Percentiles rank a stretch among this genome's conserved stretches.
These are phyloP conservation scores for Cyanoderma ruficeps DNA, from an alignment of 2,113 vertebrate genomes.

Conservation along the genomic window DNA sequence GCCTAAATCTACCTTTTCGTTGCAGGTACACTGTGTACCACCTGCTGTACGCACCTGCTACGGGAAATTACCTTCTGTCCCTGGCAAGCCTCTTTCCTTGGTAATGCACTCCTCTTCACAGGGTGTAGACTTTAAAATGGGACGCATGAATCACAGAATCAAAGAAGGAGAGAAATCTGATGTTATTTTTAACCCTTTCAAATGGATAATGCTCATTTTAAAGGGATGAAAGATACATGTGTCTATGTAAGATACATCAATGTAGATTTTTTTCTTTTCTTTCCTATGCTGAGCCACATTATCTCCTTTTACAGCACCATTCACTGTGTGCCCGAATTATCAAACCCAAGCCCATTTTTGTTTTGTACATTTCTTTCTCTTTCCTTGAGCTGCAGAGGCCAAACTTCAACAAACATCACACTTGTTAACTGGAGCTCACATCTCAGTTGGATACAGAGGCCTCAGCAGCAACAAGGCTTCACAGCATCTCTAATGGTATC, in stretches of 20 bases:
- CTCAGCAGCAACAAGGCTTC: background rate
- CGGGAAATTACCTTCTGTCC: conserved; percentile 76
- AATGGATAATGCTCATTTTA: background rate
- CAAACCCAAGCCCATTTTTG: background rate
- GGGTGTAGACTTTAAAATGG: conserved; percentile 50
- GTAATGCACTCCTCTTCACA: conserved; percentile 38
- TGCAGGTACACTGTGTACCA: conserved; percentile 78
- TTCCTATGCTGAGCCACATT: background rate
- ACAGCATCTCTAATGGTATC: background rate
- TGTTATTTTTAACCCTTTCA: conserved; percentile 39
- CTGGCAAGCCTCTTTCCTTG: conserved; percentile 71
- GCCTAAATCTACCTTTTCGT: conserved; percentile 78
- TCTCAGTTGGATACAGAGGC: background rate
- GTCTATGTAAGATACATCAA: background rate
- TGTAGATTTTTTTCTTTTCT: background rate
- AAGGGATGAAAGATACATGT: background rate
- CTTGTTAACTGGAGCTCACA: background rate
- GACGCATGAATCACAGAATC: conserved; percentile 36
- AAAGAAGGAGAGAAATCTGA: background rate
- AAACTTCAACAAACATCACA: background rate
- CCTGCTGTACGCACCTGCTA: conserved; percentile 82
- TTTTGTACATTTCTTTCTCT: background rate
- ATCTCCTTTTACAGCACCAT: background rate
- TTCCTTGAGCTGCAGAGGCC: background rate
- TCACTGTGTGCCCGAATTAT: background rate